Conservation (phyloP, 2,113 vertebrate genomes). For the Felis catus region F.catus_Fca126_mat1.0 CM031419.1:18576001-18576500, state of each 20-base stretch:
- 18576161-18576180: background rate
- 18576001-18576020: background rate
- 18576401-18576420: background rate
- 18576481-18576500: background rate
- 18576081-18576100: background rate
- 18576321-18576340: background rate
- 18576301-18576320: background rate
- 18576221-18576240: background rate
- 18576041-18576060: background rate
- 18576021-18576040: background rate
- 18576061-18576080: background rate
- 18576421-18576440: background rate
- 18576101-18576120: background rate
- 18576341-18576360: background rate
- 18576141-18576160: background rate
- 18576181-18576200: background rate
- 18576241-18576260: conserved; percentile 19
- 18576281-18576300: background rate
- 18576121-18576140: background rate
- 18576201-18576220: background rate
- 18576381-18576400: background rate
- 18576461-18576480: background rate
- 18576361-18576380: background rate
- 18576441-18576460: background rate
- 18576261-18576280: background rate